Conservation (phyloP, 2,113 vertebrate species). For the Pogonocichla stellata region DNA sequence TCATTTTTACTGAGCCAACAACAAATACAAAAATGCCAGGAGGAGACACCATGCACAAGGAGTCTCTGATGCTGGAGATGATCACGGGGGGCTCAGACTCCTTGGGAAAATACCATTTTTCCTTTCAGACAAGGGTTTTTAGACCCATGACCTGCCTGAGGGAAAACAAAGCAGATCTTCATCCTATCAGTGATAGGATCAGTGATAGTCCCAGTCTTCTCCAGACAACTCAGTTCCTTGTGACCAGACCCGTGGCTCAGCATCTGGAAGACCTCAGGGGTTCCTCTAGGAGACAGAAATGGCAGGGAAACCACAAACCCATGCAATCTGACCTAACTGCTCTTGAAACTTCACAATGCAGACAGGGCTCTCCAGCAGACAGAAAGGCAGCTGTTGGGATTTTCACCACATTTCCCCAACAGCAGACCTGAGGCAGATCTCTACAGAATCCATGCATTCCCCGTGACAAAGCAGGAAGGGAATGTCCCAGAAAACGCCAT, state of each 20-base stretch:
- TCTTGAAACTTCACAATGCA: not conserved
- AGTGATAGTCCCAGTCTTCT: not conserved
- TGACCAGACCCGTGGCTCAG: not conserved
- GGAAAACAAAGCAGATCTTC: not conserved
- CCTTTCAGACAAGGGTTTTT: not conserved
- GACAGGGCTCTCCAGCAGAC: not conserved
- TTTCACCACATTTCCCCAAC: not conserved
- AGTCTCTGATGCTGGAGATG: not conserved
- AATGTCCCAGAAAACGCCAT: not conserved
- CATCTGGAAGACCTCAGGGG: not conserved
- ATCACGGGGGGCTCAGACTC: not conserved
- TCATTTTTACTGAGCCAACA: not conserved
- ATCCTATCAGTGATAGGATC: not conserved
- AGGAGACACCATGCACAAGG: not conserved
- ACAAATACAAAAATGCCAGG: not conserved
- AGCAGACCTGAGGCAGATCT: not conserved
- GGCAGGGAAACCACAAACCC: not conserved
- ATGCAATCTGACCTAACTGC: not conserved
- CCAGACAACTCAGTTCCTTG: not conserved
- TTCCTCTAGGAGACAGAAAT: not conserved
- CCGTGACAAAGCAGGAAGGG: rapidly evolving
- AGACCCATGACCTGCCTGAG: not conserved
- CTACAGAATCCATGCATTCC: not conserved
- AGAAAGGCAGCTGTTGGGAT: not conserved
- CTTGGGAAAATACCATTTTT: not conserved